Conservation (phyloP, 2,888 invertebrate genomes). For the Drosophila aldrichi region DNA sequence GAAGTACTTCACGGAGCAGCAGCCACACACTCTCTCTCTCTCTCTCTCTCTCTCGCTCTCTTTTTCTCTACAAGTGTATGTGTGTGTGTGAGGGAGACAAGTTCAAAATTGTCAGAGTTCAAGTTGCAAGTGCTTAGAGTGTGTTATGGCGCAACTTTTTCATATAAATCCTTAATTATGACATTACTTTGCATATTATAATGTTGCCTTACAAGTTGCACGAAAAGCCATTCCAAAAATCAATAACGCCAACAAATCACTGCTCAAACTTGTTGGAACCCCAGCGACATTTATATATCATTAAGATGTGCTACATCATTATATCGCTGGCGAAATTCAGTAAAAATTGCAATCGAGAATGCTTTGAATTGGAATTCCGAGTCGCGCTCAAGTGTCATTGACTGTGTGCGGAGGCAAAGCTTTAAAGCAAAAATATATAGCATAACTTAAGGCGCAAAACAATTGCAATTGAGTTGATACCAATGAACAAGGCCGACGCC, state of each 20-base stretch:
- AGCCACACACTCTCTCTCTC: neutral
- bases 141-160: conserved; percentile 70
- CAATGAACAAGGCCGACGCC: conserved; percentile 54
- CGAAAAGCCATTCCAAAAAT: conserved; percentile 15
- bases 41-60: neutral
- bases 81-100: conserved; percentile 35
- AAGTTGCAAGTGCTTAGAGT: conserved; percentile 62
- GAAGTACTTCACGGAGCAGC: conserved; percentile 53
- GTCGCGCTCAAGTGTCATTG: conserved; percentile 42
- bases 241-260: neutral
- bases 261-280: neutral
- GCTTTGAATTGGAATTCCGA: neutral
- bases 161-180: conserved; percentile 83
- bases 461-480: conserved; percentile 67
- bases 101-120: conserved; percentile 70
- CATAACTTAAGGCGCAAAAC: conserved; percentile 53
- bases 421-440: conserved; percentile 42
- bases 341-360: conserved; percentile 7
- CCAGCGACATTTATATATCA: neutral
- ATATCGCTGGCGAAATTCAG: neutral
- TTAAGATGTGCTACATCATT: neutral
- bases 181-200: conserved; percentile 83
- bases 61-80: neutral
- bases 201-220: conserved; percentile 26
- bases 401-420: conserved; percentile 21